phyloP scores from a whole-genome alignment of 2,113 vertebrate genomes.

The Trinectes maculatus region DNA sequence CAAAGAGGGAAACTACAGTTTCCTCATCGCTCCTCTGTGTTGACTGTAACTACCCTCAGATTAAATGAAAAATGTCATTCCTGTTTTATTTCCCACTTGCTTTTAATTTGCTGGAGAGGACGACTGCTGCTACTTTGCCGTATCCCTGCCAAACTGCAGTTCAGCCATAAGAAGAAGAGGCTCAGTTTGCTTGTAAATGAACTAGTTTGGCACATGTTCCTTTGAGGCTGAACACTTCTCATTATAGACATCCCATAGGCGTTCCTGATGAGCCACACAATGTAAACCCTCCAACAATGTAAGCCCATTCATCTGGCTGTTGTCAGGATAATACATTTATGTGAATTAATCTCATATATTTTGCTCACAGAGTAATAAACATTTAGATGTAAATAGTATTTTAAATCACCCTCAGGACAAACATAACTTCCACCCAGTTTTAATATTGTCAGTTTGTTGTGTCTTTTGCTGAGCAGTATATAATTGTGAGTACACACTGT shows the following conservation, averaged over 20 bases:
- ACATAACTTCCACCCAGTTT: not conserved
- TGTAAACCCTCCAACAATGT: not conserved
- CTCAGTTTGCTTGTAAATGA: not conserved
- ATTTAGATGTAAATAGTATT: not conserved
- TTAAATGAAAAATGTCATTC: not conserved
- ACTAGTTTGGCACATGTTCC: not conserved
- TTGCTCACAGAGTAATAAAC: not conserved
- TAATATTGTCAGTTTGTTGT: conserved; percentile 5
- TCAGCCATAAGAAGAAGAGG: not conserved
- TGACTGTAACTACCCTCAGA: not conserved
- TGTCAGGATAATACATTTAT: not conserved
- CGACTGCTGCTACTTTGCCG: not conserved
- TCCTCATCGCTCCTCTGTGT: not conserved
- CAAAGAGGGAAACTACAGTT: not conserved
- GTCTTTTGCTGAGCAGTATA: conserved; percentile 3
- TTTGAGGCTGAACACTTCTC: not conserved
- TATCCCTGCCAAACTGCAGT: not conserved
- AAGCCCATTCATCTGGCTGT: no score
- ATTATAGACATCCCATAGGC: not conserved
- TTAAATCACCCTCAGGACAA: conserved; percentile 13
- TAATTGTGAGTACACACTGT: conserved; percentile 2
- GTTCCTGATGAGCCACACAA: not conserved
- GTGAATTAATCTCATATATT: not conserved
- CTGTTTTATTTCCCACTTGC: not conserved
- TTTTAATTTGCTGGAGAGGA: not conserved